These are phyloP conservation scores for Drosophila nikananu DNA, from an alignment of 1,140 invertebrate genomes.

Conservation along the genomic window DNA sequence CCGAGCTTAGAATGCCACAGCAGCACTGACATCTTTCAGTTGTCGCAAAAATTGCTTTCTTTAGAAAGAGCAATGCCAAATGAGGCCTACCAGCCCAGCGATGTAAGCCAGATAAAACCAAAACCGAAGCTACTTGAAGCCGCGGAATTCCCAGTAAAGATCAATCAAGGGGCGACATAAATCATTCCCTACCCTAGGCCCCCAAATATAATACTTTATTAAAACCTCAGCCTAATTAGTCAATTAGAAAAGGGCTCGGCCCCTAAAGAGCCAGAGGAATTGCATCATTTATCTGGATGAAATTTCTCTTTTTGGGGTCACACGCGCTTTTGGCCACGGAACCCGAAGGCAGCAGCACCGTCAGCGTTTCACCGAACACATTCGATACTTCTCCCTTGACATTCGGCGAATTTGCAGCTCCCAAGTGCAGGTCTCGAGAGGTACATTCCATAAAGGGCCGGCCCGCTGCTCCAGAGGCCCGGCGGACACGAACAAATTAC, in stretches of 20 bases:
- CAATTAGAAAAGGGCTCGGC: conserved; percentile 58
- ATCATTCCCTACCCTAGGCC: conserved; percentile 44
- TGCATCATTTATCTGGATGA: conserved; percentile 78
- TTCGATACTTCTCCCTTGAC: conserved; percentile 58
- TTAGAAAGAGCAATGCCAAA: conserved; percentile 49
- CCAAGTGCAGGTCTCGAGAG: conserved; percentile 32
- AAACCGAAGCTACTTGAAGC: conserved; percentile 15
- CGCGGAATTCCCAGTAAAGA: conserved; percentile 21
- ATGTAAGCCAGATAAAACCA: conserved; percentile 54
- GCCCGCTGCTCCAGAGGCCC: conserved; percentile 33
- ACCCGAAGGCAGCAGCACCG: conserved; percentile 40
- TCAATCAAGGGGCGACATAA: conserved; percentile 36
- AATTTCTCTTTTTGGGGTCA: conserved; percentile 75
- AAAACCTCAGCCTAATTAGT: conserved; percentile 48
- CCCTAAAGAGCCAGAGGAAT: conserved; percentile 31
- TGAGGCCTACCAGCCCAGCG: conserved; percentile 46
- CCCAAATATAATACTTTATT: conserved; percentile 39
- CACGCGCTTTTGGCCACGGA: conserved; percentile 55
- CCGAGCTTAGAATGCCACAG: conserved; percentile 67
- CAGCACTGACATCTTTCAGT: conserved; percentile 67
- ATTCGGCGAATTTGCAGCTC: conserved; percentile 65
- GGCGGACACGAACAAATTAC: conserved; percentile 80
- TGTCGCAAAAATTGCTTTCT: conserved; percentile 67
- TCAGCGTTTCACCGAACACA: conserved; percentile 33
- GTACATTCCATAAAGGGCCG: conserved; percentile 54